A percentile compares a stretch with the other conserved stretches of the same genome.
phyloP scores from a whole-genome alignment of 2,888 invertebrate genomes.

The Brachypterus glaber region DNA sequence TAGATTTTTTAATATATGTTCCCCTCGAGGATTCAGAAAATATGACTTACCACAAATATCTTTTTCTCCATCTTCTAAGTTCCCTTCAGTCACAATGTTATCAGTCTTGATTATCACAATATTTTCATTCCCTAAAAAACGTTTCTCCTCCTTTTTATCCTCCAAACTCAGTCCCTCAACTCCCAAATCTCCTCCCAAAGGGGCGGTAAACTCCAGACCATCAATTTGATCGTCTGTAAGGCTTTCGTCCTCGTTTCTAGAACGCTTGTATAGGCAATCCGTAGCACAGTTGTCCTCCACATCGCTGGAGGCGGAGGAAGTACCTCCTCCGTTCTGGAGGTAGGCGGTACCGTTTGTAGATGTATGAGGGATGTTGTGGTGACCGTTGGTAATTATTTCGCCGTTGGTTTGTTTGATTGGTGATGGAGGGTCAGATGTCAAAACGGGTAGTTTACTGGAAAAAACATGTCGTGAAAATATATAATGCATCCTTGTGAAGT shows the following conservation, averaged over 20 bases:
- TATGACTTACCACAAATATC: too few relatives aligned
- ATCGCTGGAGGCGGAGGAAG: constrained; percentile 29
- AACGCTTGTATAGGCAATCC: constrained; percentile 9
- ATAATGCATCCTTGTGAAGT: background rate
- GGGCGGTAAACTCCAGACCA: constrained; percentile 23
- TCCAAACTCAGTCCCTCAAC: constrained; percentile 16
- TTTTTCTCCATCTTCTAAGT: constrained; percentile 5
- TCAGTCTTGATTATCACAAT: constrained; percentile 28
- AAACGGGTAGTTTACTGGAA: constrained; percentile 18
- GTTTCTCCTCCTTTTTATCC: constrained; percentile 19
- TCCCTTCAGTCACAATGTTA: constrained; percentile 12
- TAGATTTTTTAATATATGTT: too few relatives aligned
- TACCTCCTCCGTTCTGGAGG: constrained; percentile 23
- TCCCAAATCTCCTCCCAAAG: constrained; percentile 14
- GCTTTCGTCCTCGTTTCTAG: constrained; percentile 2
- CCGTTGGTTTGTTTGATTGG: constrained; percentile 5
- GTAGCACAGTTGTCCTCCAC: constrained; percentile 35
- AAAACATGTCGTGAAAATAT: constrained; percentile 1
- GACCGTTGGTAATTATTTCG: constrained; percentile 4
- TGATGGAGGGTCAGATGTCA: constrained; percentile 9
- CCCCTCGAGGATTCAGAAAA: too few relatives aligned
- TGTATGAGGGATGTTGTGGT: constrained; percentile 9
- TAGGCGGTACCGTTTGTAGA: too few relatives aligned
- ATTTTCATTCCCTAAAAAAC: constrained; percentile 26
- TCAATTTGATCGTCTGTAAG: constrained; percentile 27